Conservation (phyloP, 2,797 vertebrate species). For the Babyrousa celebensis region DNA sequence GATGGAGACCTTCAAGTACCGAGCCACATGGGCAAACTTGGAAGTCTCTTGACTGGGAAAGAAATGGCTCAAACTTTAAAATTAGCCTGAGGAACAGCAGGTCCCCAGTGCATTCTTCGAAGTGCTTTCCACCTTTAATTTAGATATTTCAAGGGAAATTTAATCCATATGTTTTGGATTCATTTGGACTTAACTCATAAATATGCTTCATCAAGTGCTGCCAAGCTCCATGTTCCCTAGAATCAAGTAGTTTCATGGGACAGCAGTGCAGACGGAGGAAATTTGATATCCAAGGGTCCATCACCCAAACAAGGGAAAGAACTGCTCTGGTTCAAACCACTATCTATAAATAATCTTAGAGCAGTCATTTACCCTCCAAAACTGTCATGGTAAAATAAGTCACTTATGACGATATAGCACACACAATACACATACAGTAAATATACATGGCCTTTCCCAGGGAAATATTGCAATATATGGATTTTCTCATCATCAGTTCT, state of each 20-base stretch:
- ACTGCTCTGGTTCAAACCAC: slow-evolving; percentile 59
- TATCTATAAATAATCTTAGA: slow-evolving; percentile 74
- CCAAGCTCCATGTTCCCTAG: slow-evolving; percentile 73
- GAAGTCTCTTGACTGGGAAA: slow-evolving; percentile 27
- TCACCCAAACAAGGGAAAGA: slow-evolving; percentile 77
- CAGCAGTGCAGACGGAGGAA: slow-evolving; percentile 76
- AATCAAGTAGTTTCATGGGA: slow-evolving; percentile 82
- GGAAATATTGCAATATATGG: background rate
- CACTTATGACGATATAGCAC: background rate
- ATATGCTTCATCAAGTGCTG: slow-evolving; percentile 82
- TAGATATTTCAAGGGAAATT: slow-evolving; percentile 85
- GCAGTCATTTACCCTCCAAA: slow-evolving; percentile 47
- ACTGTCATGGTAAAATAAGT: slow-evolving; percentile 46
- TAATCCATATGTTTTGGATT: slow-evolving; percentile 87
- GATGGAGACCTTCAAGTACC: background rate
- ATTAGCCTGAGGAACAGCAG: slow-evolving; percentile 57
- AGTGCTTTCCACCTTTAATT: slow-evolving; percentile 84
- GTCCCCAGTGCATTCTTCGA: slow-evolving; percentile 73
- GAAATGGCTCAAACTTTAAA: slow-evolving; percentile 69
- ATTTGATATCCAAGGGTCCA: slow-evolving; percentile 76
- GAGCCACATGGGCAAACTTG: background rate
- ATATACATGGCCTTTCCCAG: slow-evolving; percentile 27
- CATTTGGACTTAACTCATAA: slow-evolving; percentile 85
- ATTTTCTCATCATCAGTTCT: background rate
- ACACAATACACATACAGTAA: background rate